A percentile compares a stretch with the other conserved stretches of the same genome.
Evolutionary conservation across 2,113 vertebrate genomes (phyloP).

Genomic region (Mesocricetus auratus): DNA sequence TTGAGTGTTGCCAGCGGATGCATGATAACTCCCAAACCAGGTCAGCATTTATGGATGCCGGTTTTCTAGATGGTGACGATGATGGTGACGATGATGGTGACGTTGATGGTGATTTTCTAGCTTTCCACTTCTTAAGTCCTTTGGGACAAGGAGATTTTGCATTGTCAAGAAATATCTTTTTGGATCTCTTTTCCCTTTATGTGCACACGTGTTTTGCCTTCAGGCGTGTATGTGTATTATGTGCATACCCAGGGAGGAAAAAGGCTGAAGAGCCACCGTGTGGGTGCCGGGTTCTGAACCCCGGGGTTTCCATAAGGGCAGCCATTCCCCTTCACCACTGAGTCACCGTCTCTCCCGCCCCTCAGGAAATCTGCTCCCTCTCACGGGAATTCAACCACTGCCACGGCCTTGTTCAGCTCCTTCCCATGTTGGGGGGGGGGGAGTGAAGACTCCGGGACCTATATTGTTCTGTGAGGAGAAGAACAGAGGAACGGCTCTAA

Average conservation of each 20-base stretch:
- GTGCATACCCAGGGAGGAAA: background rate
- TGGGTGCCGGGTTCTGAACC: background rate
- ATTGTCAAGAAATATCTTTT: background rate
- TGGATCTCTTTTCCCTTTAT: background rate
- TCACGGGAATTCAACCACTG: background rate
- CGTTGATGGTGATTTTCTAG: background rate
- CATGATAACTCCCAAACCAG: background rate
- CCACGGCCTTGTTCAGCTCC: accelerated
- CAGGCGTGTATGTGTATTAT: background rate
- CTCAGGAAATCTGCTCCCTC: background rate
- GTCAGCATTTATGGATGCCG: too few relatives aligned
- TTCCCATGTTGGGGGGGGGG: background rate
- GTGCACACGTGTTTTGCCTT: background rate
- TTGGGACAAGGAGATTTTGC: background rate
- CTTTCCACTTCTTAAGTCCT: background rate
- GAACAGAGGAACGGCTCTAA: background rate
- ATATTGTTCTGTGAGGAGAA: background rate
- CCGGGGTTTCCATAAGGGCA: background rate
- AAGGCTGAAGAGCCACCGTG: background rate
- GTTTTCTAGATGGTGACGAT: background rate
- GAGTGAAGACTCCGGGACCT: too few relatives aligned
- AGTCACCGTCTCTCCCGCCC: background rate
- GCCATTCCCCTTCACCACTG: background rate
- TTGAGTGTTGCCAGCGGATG: background rate
- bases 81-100: too few relatives aligned